Evolutionary conservation across 2,797 vertebrate genomes (phyloP), one percentile per base, ranked within the genome.

Genomic region (Characodon lateralis): DNA sequence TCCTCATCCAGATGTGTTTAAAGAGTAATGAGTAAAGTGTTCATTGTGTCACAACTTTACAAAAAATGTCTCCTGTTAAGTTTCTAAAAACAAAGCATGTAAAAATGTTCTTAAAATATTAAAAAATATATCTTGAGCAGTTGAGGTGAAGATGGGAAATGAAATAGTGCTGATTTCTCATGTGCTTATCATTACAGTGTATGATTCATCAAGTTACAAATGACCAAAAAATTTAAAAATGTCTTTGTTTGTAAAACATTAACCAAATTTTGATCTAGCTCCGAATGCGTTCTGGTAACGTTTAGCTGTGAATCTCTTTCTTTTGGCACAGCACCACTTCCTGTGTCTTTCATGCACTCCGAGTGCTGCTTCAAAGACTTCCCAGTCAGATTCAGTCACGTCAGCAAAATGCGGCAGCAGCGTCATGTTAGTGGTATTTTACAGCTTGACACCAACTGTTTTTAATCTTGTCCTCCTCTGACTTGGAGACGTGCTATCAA

Each of bases 381-480:
- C 50, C 53, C 50, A 59, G 61, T 24, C 74, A 2, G 5, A 35
- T 73, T 72, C 72, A 0, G 72, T 61, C 59, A 26, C 46, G 8
- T 85, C 77, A 75, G 79, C 82, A 0, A 0, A 51, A 65, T 16
- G 59, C 56, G 72, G 7, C n/a, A 35, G 39, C 76, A 6, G 53
- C 39, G n/a, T 58, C 66, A 6, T 53, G 48, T 70, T 6, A 3
- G 0, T 31, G 41, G 41, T 51, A 72, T 77, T 85, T 82, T 63
- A 61, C 70, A 28, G 61, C 61, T 39, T 31, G 59, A 82, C 72
- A 72, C 74, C 18, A 69, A 77, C 78, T 41, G 72, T 69, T 90
- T 88, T 65, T 61, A 74, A 79, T 80, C 65, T 35, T 31, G 41
- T 79, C 79, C 78, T 81, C 69, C 82, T 50, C 35, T 31, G 1